A percentile compares a stretch with the other conserved stretches of the same genome.
Evolutionary conservation across 1,140 invertebrate genomes (phyloP).

Genomic region (Pseudomyrmex cubaensis): DNA sequence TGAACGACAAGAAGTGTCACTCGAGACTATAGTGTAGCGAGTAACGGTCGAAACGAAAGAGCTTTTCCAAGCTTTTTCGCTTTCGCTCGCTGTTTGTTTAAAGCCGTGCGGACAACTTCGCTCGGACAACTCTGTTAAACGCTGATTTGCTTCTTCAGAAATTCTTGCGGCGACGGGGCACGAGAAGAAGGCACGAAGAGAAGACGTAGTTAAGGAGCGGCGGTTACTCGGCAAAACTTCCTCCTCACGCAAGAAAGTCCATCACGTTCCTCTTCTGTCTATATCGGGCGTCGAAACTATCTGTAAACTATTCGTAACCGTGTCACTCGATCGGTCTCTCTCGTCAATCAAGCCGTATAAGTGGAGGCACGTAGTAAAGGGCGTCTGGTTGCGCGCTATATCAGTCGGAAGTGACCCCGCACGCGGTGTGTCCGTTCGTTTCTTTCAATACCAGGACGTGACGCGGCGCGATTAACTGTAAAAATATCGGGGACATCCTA

Average conservation of each 20-base stretch:
- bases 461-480: slow-evolving; percentile 56
- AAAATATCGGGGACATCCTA: slow-evolving; percentile 65
- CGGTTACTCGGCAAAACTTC: background rate
- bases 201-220: slow-evolving; percentile 27
- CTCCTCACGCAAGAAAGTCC: slow-evolving; percentile 3
- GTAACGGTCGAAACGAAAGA: slow-evolving; percentile 40
- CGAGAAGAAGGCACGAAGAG: background rate
- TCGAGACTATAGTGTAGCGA: slow-evolving; percentile 8
- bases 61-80: slow-evolving; percentile 15
- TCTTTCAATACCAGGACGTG: slow-evolving; percentile 38
- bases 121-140: slow-evolving; percentile 3
- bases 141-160: background rate
- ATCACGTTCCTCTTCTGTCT: background rate
- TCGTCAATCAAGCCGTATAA: slow-evolving; percentile 11
- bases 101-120: background rate
- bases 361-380: slow-evolving; percentile 3
- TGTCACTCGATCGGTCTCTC: slow-evolving; percentile 10
- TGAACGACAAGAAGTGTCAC: slow-evolving; percentile 31
- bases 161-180: background rate
- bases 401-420: slow-evolving; percentile 45
- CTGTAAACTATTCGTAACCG: background rate
- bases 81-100: background rate
- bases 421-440: background rate
- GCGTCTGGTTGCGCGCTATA: background rate
- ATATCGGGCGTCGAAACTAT: background rate